Conservation (phyloP, 2,888 invertebrate species). For the Cerastoderma edule region DNA sequence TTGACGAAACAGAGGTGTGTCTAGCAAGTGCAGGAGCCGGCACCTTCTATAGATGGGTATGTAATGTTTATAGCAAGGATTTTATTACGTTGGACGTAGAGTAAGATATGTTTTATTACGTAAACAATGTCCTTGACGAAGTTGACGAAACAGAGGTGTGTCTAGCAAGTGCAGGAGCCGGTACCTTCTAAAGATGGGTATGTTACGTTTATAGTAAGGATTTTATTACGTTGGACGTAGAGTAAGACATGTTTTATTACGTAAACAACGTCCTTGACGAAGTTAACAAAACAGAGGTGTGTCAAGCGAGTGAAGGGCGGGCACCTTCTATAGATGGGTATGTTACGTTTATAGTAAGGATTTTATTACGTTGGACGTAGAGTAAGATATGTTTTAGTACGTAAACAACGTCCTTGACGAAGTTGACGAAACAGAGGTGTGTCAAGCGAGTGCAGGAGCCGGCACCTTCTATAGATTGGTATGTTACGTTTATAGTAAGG, state of each 20-base stretch:
- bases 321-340: too few species aligned
- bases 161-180: neutral
- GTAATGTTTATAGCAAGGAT: slow-evolving; percentile 15
- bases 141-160: neutral
- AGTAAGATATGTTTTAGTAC: neutral
- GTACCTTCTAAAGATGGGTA: neutral
- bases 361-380: neutral
- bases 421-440: neutral
- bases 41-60: slow-evolving; percentile 72
- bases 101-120: neutral
- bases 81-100: neutral
- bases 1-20: slow-evolving; percentile 55
- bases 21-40: slow-evolving; percentile 67
- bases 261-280: neutral
- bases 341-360: slow-evolving; percentile 19
- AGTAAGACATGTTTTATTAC: neutral
- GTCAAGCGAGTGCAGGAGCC: neutral
- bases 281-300: neutral
- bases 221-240: neutral
- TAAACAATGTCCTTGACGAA: neutral
- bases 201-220: neutral
- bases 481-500: neutral
- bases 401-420: neutral
- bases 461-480: neutral
- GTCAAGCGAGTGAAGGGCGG: too few species aligned